These are phyloP conservation scores for Phalanger gymnotis DNA, from an alignment of 2,797 vertebrate genomes.

Conservation along the genomic window DNA sequence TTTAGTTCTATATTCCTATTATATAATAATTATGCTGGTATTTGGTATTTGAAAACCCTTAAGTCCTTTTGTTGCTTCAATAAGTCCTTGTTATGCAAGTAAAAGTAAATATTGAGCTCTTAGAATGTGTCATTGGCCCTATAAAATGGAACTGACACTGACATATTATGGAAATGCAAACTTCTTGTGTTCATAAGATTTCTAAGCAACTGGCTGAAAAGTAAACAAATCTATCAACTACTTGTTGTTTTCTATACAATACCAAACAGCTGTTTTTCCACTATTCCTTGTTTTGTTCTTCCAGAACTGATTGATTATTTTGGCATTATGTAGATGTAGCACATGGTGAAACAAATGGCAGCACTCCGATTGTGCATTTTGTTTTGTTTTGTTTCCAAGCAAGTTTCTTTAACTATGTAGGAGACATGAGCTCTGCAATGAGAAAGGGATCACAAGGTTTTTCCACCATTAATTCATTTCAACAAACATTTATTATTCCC, in stretches of 20 bases:
- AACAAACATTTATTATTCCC: background rate
- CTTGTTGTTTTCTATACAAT: background rate
- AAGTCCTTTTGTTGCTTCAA: background rate
- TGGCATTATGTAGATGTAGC: background rate
- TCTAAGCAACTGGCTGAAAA: background rate
- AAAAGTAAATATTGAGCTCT: background rate
- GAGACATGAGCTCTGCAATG: background rate
- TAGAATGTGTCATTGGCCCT: background rate
- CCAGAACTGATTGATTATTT: background rate
- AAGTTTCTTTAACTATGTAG: background rate
- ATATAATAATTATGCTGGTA: background rate
- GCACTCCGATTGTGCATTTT: background rate
- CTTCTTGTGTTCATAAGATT: background rate
- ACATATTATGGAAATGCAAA: background rate
- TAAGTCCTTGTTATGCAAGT: background rate
- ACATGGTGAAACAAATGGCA: slow-evolving; percentile 1
- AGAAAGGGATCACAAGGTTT: background rate
- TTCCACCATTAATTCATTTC: background rate
- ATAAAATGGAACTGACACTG: background rate
- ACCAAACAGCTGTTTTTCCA: background rate
- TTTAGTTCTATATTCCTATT: background rate
- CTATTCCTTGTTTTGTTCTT: background rate
- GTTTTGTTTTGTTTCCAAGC: background rate
- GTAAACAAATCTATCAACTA: background rate
- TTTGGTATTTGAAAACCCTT: background rate